A percentile compares a stretch with the other conserved stretches of the same genome.
Conservation (phyloP, 2,888 invertebrate genomes). For the Lasioglossum zephyrum region DNA sequence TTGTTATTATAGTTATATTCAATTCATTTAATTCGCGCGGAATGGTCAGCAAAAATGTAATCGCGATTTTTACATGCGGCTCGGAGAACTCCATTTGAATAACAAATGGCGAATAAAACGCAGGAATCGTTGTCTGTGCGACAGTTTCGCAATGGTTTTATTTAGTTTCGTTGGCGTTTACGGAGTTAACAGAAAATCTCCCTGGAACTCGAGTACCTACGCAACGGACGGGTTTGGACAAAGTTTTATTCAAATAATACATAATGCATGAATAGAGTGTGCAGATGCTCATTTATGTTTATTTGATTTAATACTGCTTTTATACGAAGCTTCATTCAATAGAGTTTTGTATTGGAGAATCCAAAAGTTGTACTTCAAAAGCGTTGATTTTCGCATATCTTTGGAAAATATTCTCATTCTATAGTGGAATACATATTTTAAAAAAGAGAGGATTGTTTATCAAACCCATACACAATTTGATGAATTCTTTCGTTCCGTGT, state of each 20-base stretch:
- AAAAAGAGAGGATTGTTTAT: no score
- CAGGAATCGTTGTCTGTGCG: background rate
- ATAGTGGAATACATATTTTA: background rate
- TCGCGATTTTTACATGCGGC: background rate
- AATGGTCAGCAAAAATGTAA: background rate
- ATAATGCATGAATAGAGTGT: background rate
- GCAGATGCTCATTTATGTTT: background rate
- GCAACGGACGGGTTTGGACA: background rate
- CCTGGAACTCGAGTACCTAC: background rate
- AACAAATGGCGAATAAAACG: background rate
- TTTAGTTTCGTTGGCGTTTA: background rate
- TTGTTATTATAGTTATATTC: background rate
- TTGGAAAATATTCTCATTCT: background rate
- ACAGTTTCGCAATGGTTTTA: background rate
- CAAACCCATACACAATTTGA: background rate
- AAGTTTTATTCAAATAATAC: constrained; percentile 6
- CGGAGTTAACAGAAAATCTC: background rate
- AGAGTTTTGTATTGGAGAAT: background rate
- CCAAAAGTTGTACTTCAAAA: background rate
- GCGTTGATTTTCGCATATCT: background rate
- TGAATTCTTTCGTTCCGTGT: background rate
- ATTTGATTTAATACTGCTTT: background rate
- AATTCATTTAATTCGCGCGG: background rate
- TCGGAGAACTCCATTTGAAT: background rate
- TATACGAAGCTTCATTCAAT: background rate